phyloP scores from a whole-genome alignment of 2,113 vertebrate genomes.

The Neotragus pygmaeus region DNA sequence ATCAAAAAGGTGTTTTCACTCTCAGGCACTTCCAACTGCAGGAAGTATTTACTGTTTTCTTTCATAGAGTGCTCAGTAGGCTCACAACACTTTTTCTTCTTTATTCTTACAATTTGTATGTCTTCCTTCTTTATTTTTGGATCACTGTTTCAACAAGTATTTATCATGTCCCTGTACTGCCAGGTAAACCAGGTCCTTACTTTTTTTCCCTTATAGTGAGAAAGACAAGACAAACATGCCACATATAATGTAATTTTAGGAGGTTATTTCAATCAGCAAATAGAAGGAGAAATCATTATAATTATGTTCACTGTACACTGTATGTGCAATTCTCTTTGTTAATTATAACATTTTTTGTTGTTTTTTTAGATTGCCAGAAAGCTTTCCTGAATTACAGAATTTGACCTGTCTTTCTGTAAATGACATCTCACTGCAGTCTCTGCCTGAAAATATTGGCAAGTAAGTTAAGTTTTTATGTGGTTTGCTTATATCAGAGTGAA shows the following conservation, averaged over 20 bases:
- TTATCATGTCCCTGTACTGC: background rate
- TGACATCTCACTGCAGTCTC: conserved; percentile 95
- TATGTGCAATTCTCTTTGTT: background rate
- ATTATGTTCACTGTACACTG: background rate
- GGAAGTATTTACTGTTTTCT: background rate
- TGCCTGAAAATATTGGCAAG: conserved; percentile 99
- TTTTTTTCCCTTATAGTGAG: background rate
- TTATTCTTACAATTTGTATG: background rate
- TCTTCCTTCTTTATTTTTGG: background rate
- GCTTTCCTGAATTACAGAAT: conserved; percentile 94
- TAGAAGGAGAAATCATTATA: background rate
- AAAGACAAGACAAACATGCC: background rate
- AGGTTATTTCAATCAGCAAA: background rate
- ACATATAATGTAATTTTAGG: background rate
- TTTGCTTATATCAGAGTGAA: background rate
- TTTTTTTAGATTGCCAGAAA: conserved; percentile 92
- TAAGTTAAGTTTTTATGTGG: conserved; percentile 88
- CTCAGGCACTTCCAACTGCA: background rate
- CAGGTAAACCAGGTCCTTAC: background rate
- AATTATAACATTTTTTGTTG: background rate
- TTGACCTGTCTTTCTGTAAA: conserved; percentile 98
- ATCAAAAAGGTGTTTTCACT: background rate
- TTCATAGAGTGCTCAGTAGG: background rate
- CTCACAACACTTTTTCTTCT: background rate
- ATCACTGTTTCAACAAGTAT: background rate